Base-by-base conservation (phyloP, 2,888 invertebrate genomes). In the Pantelozetes paolii region DNA sequence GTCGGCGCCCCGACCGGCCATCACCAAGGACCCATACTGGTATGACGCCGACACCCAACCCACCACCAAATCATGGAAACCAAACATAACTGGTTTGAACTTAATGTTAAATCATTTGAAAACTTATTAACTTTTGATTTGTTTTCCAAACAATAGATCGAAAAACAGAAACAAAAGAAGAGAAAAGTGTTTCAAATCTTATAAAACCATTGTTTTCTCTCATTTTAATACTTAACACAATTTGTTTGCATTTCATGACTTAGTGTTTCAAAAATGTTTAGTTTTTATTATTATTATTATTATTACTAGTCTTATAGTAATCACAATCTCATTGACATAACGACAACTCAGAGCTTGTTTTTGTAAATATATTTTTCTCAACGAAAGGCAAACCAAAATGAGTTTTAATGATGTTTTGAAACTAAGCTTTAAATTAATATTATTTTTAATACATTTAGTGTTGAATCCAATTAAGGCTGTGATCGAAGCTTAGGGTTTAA, bases 41-140 rank as follows among this genome's bases (percentile, higher is more conserved):
- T 78, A 78, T 62, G 76, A 76, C 28, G 76, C 77, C 8, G 77
- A 75, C 13, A 73, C 78, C 3, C 54, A 54, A 70, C 76, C 76
- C 28, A 73, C 79, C 0, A 79, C 79, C 1, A 79, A 78, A 75
- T 79, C 79, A 2, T 79, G 79, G 78, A 79, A 78, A 73, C 79
- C 79, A 50, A 62, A 5, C 30, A 78, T 79, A 11, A 78, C 79
- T 36, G 78, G 79, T 79, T 75, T 75, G 70, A 48, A 48, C n/a
- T 9, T 9, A n/a, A 9, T n/a, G 15, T 15, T 15, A 42, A 42
- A 15, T 48, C n/a, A 48, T 9, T n/a, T n/a, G 48, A n/a, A 15
- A 54, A 26, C n/a, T 54, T 23, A 20, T 13, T 20, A 45, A 23
- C 36, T 23, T 32, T 30, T 69, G 6, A 42, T 36, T 70, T 32